Evolutionary conservation across 2,797 vertebrate genomes (phyloP).

Genomic region (Anabacerthia variegaticeps): DNA sequence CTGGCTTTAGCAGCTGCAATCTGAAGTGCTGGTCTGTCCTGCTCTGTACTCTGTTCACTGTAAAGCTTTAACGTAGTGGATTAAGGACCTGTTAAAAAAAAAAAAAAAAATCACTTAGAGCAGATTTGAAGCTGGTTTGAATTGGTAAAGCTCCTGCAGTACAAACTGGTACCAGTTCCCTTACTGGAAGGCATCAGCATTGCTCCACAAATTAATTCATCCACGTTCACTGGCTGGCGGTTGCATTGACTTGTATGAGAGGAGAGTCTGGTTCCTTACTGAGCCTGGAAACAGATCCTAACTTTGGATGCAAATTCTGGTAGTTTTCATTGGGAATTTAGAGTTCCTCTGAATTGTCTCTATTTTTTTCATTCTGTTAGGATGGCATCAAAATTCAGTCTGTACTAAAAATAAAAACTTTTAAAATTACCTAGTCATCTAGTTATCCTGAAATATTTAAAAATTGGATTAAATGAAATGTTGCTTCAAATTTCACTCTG

Average conservation of each 20-base stretch:
- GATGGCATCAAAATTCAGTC: neutral
- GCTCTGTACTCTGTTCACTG: constrained; percentile 31
- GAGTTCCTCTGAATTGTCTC: neutral
- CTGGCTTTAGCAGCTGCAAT: neutral
- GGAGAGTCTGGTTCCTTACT: neutral
- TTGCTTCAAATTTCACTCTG: neutral
- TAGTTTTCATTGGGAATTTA: neutral
- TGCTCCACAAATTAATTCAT: neutral
- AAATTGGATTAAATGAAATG: neutral
- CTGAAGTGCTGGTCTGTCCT: constrained; percentile 12
- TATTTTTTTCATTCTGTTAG: neutral
- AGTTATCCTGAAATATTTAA: neutral
- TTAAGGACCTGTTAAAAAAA: neutral
- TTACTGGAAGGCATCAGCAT: neutral
- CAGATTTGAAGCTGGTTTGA: neutral
- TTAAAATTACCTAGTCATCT: neutral
- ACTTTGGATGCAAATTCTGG: neutral
- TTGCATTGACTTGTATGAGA: rapidly evolving
- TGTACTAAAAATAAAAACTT: neutral
- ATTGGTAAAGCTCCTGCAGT: neutral
- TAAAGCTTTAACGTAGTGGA: neutral
- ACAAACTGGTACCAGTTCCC: neutral
- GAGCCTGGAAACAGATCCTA: neutral
- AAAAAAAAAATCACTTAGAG: neutral
- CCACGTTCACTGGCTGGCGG: neutral